Base-by-base conservation (phyloP, 2,888 invertebrate species). In the Pachycephus smyrnensis region DNA sequence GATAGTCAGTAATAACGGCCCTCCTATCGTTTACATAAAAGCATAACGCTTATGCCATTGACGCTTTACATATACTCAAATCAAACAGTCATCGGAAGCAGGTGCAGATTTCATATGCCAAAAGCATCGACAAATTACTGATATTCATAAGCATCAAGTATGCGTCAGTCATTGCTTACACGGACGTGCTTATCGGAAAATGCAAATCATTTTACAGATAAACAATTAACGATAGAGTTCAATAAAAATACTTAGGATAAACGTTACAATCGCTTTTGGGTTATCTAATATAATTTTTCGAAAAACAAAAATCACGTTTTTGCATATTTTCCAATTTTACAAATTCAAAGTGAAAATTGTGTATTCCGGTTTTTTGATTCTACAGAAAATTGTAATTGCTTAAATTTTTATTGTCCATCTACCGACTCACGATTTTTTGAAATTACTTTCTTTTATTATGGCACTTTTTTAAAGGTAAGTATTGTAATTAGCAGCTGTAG, bases 1-100 rank as follows among this genome's bases (percentile, higher is more conserved):
- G 71, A 71, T 71, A 71, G 31, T 32, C 71, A 30, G 71, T 71
- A 71, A 71, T 71, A 71, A 71, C 11, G 32, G 11, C 23, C 40
- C 40, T 55, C 40, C 23, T 55, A 55, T 55, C 40, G 40, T 55
- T 55, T 55, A 55, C 40, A 55, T 55, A 55, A 55, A 55, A 55
- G 40, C 40, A 55, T 55, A 55, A 55, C 40, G 40, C 40, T 55
- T 55, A 9, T 55, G 40, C 40, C 40, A 55, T 55, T 55, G 40
- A 15, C 23, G 23, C 33, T 23, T 55, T 55, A n/a, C 23, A 23
- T 23, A 55, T 55, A 55, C 40, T 55, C 40, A 55, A 55, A 23
- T 55, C 40, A 23, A 55, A 55, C 40, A 55, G 40, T 23, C 40
- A 23, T 55, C 6, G 40, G 23, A 55, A 55, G 40, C 40, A 55